Base-by-base conservation (phyloP, 2,888 invertebrate genomes). In the Lasioglossum marginatum region DNA sequence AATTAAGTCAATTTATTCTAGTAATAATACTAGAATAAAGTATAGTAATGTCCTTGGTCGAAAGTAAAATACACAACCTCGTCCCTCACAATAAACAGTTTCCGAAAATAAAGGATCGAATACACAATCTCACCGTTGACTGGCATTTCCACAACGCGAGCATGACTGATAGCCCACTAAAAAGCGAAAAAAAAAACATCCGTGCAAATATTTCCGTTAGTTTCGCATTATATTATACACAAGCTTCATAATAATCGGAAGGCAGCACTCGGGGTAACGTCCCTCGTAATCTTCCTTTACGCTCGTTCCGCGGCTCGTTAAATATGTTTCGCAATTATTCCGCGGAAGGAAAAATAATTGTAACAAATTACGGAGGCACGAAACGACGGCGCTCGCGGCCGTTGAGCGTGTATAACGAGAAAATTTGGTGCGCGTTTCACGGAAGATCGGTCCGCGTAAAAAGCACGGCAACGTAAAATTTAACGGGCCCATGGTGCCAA, bases 391-490 rank as follows among this genome's bases (percentile, higher is more conserved):
- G 31, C 40, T 10, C 31, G 34, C 43, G 31, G 45, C 63, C 63
- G 45, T 34, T 31, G 23, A 10, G 40, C 70, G 70, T 12, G 10
- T 12, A 34, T 68, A 68, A 68, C 66, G 57, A 76, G 12, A 63
- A 77, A 81, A 43, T 72, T 40, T 40, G 37, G 40, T 34, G 14
- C n/a, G 27, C 14, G 37, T 76, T 72, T 60, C 79, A 34, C 77
- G 60, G 37, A 16, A 60, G 75, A 66, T 73, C 57, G 45, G 45
- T 16, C 63, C 71, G 74, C 72, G 78, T 52, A 43, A 66, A 78
- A 83, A 79, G 60, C 45, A 31, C 78, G 48, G 27, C 23, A 71
- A n/a, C 60, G 72, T 31, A 79, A 83, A 79, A 81, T 75, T 77
- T 74, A 66, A 73, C 48, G 72, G 19, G 63, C 48, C 73, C 31